Evolutionary conservation across 2,888 invertebrate genomes (phyloP).

Genomic region (Schizaphis graminum): DNA sequence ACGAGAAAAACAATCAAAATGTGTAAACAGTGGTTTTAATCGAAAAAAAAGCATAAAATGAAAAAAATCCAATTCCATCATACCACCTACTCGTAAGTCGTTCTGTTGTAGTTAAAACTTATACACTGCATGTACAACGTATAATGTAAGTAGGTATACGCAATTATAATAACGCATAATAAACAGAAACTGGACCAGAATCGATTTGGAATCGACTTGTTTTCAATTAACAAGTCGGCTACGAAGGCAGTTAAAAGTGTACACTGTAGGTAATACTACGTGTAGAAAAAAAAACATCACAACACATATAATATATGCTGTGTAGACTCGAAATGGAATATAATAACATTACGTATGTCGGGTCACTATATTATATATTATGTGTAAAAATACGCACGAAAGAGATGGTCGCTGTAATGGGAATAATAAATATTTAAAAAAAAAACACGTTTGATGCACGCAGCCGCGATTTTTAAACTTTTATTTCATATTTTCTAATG

Average conservation of each 20-base stretch:
- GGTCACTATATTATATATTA: not conserved
- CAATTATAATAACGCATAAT: not conserved
- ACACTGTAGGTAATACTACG: not conserved
- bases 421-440: not conserved
- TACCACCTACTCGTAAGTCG: not conserved
- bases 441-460: constrained; percentile 17
- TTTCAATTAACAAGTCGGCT: constrained; percentile 18
- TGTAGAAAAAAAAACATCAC: not conserved
- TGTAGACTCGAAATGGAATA: not conserved
- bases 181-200: constrained; percentile 29
- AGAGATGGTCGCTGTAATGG: not conserved
- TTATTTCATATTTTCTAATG: not conserved
- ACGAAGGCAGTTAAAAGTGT: not conserved
- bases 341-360: not conserved
- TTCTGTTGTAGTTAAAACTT: not conserved
- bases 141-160: not conserved
- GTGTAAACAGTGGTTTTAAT: not conserved
- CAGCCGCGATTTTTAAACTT: constrained; percentile 22
- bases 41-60: not conserved
- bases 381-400: not conserved
- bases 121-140: not conserved
- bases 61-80: not conserved
- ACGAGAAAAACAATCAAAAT: not conserved
- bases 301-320: not conserved
- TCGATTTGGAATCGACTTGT: constrained; percentile 7